Evolutionary conservation across 2,888 invertebrate genomes (phyloP), one percentile per base, ranked within the genome.

Genomic region (Apamea sordens): DNA sequence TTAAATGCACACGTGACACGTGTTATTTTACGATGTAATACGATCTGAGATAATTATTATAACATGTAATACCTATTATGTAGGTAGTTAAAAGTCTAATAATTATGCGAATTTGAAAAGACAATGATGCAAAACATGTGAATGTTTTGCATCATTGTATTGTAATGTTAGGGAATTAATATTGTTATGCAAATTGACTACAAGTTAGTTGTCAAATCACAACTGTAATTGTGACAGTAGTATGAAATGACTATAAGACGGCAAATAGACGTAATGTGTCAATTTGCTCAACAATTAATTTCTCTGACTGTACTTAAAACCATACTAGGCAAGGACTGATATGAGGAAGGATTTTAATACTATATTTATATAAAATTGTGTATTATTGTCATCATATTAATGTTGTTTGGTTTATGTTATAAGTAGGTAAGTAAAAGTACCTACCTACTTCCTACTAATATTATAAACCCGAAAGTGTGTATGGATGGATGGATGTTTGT

Each of bases 11-110:
- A 13, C 7, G 24, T 70, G n/a, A n/a, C 11, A 7, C 4, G 24
- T 70, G 44, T n/a, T 72, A 47, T 32, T 73, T 76, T 47, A 73
- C 73, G 47, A 61, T 68, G 24, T 70, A 70, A 32, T 24, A 50
- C 13, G 21, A 32, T 32, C 24, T 13, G 24, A 50, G 21, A 69
- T 50, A 21, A 24, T 13, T 21, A 50, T 18, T 41, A 24, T 44
- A 10, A 24, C 8, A 59, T 24, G 6, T 28, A 61, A 28, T 28
- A 32, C 32, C 32, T 32, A 44, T 10, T 44, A 68, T 36, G 47
- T 6, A 21, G 50, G 44, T 6, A 21, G 50, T 28, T 61, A 32
- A 32, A 3, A 63, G 32, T 32, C 1, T 32, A 50, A 50, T 18
- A 11, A 6, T 18, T 44, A 44, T 21, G 68, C 10, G 41, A 41